A percentile compares a stretch with the other conserved stretches of the same genome.
phyloP scores from a whole-genome alignment of 64 coral and sea anemone species.

The Pachyseris speciosa region DNA sequence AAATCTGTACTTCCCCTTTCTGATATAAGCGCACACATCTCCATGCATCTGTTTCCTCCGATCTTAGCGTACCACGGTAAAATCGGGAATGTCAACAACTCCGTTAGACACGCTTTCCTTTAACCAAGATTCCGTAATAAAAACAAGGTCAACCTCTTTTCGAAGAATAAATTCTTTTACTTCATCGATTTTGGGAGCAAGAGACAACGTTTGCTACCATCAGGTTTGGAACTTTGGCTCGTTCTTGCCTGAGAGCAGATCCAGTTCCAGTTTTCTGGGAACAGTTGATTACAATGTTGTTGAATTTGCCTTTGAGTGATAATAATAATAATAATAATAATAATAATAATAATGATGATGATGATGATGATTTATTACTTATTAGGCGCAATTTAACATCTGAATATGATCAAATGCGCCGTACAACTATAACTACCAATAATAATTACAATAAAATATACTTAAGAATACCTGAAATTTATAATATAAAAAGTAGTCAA shows the following conservation, averaged over 20 bases:
- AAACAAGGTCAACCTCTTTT: slow-evolving; percentile 1
- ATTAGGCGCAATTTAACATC: too few relatives aligned
- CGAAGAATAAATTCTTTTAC: slow-evolving; percentile 41
- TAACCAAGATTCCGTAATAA: slow-evolving; percentile 56
- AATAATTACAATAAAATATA: too few relatives aligned
- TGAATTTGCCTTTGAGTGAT: background rate
- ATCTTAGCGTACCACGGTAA: slow-evolving; percentile 34
- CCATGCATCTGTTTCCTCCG: slow-evolving; percentile 17
- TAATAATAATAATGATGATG: too few relatives aligned
- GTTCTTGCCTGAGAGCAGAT: background rate
- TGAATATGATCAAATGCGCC: too few relatives aligned
- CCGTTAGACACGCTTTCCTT: slow-evolving; percentile 3
- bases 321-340: too few relatives aligned
- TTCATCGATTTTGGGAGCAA: slow-evolving; percentile 48
- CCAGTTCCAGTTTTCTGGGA: background rate
- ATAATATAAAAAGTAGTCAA: too few relatives aligned
- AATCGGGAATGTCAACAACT: slow-evolving; percentile 63
- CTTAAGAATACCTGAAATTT: too few relatives aligned
- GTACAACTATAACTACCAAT: too few relatives aligned
- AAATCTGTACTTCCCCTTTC: slow-evolving; percentile 34
- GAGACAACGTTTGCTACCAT: slow-evolving; percentile 49
- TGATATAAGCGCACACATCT: slow-evolving; percentile 35
- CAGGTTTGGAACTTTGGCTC: background rate
- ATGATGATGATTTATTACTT: too few relatives aligned
- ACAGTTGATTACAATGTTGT: background rate